Conservation (phyloP, 2,797 vertebrate genomes). For the Mormyrops attenuatus region DNA sequence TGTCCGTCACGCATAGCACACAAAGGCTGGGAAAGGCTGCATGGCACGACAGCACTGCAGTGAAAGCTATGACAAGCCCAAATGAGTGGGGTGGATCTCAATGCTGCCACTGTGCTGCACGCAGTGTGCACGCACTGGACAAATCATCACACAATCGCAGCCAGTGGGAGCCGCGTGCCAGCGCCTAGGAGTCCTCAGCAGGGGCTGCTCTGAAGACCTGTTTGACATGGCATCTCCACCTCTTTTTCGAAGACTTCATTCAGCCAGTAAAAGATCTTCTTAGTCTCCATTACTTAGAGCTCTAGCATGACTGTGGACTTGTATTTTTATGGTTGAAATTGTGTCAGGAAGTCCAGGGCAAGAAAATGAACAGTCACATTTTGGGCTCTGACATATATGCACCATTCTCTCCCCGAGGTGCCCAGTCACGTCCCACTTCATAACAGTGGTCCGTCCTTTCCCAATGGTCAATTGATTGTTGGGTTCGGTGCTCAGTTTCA, state of each 20-base stretch:
- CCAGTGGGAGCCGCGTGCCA: not conserved
- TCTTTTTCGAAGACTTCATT: not conserved
- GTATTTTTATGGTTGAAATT: not conserved
- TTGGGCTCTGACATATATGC: too few relatives aligned
- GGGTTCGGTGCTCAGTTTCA: too few relatives aligned
- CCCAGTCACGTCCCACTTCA: too few relatives aligned
- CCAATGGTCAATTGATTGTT: too few relatives aligned
- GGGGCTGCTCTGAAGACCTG: not conserved
- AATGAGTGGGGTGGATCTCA: not conserved
- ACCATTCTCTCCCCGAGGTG: too few relatives aligned
- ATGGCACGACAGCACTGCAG: not conserved
- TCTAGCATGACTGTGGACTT: not conserved
- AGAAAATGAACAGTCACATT: too few relatives aligned
- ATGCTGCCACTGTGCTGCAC: constrained; percentile 2
- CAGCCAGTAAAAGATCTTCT: not conserved
- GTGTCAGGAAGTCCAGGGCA: not conserved
- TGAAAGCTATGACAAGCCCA: not conserved
- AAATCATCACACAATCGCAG: not conserved
- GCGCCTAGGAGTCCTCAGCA: not conserved
- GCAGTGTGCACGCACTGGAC: not conserved
- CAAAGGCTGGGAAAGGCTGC: not conserved
- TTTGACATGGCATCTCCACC: not conserved
- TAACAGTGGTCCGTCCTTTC: too few relatives aligned
- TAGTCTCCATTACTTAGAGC: not conserved
- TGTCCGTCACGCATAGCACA: not conserved